Evolutionary conservation across 2,888 invertebrate genomes (phyloP), one percentile per base, ranked within the genome.

Genomic region (Formica aserva): DNA sequence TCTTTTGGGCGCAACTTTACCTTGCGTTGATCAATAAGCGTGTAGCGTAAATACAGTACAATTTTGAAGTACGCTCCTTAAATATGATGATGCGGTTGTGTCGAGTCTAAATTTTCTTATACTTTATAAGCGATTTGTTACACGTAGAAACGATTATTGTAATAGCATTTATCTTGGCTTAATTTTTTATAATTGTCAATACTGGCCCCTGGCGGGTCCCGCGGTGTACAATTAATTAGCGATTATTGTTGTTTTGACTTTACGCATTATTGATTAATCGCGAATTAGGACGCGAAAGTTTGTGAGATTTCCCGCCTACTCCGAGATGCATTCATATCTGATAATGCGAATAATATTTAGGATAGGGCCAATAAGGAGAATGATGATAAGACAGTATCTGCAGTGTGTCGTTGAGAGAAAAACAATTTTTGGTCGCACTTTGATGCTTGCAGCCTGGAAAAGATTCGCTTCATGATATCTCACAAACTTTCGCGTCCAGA

Each of bases 161-260:
- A 84, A 72, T 76, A 71, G 55, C 65, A 75, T 72, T 84, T 86
- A 72, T 65, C 52, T 67, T 55, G 57, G 57, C 69, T 77, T 74
- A 75, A 75, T 87, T 84, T 85, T 48, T 83, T 81, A 84, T 76
- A 83, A 55, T 85, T 67, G 26, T 60, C 72, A 71, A 57, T 75
- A 67, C 81, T 62, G 72, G 69, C 90, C 91, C 90, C 90, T 89
- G 91, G 92, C 67, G 91, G 91, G 91, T 86, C 63, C 29, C 35
- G 71, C 52, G 52, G 55, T 75, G 66, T 84, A 87, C 26, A 82
- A 88, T 32, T 83, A 38, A 74, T 85, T 86, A 83, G 82, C 87
- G 78, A 85, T 85, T 87, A 89, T 85, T 80, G 87, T 85, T 84
- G 86, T 87, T 89, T 88, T 87, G 80, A 90, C 83, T 85, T 77